Conservation (phyloP, 2,113 vertebrate species). For the Erinaceus europaeus region DNA sequence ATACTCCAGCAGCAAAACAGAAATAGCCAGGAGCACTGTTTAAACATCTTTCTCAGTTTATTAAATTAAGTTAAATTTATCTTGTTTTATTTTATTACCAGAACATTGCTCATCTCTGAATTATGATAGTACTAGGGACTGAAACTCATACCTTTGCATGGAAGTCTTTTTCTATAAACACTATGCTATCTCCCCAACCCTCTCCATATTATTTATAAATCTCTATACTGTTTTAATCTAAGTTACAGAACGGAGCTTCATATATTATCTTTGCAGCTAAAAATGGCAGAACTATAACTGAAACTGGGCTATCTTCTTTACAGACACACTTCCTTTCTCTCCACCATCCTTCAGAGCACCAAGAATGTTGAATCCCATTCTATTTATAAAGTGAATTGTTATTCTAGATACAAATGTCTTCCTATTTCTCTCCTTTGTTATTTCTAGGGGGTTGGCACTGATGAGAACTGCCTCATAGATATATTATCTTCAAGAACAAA, state of each 20-base stretch:
- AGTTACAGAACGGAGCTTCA: background rate
- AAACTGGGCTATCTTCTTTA: background rate
- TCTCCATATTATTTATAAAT: background rate
- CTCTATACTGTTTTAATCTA: background rate
- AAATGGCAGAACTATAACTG: background rate
- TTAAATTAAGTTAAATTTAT: background rate
- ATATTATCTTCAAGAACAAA: constrained; percentile 87
- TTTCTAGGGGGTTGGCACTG: constrained; percentile 80
- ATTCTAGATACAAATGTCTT: background rate
- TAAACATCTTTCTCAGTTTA: background rate
- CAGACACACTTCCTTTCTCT: background rate
- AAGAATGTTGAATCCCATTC: background rate
- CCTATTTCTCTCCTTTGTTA: constrained; percentile 42
- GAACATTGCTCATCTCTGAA: no score
- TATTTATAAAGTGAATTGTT: background rate
- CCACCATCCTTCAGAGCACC: background rate
- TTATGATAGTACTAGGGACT: no score
- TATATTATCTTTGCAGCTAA: background rate
- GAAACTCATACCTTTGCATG: no score
- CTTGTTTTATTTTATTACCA: no score
- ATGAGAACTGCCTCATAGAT: constrained; percentile 86
- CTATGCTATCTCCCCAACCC: no score
- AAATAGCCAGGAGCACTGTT: background rate
- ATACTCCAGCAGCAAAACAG: background rate
- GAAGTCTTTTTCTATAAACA: no score